Evolutionary conservation across 2,888 invertebrate species (phyloP).

Genomic region (Abrostola triplasia): DNA sequence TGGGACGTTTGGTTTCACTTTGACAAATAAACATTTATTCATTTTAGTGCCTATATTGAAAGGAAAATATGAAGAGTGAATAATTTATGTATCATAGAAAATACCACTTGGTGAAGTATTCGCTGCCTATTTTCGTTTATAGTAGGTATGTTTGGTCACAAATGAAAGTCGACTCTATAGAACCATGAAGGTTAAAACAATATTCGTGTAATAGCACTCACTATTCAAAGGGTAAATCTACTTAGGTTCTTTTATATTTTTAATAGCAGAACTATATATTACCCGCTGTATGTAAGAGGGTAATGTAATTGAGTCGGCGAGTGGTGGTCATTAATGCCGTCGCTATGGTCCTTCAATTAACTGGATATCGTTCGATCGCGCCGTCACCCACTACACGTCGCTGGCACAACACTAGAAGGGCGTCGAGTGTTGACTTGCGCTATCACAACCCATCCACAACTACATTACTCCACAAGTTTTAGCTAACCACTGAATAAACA

Average conservation of each 20-base stretch:
- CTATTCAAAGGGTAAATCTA: background rate
- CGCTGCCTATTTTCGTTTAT: too few species aligned
- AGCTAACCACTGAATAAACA: background rate
- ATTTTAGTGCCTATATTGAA: too few species aligned
- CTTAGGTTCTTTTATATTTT: background rate
- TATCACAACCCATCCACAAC: constrained; percentile 20
- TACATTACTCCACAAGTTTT: constrained; percentile 3
- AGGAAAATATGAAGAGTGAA: too few species aligned
- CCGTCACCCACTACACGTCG: constrained; percentile 51
- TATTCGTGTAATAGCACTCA: background rate
- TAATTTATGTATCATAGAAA: too few species aligned
- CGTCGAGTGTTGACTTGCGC: constrained; percentile 30
- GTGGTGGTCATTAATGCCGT: constrained; percentile 46
- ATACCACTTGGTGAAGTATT: too few species aligned
- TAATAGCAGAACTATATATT: constrained; percentile 14
- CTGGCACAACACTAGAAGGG: constrained; percentile 28
- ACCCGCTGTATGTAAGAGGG: constrained; percentile 27
- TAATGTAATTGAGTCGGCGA: constrained; percentile 43
- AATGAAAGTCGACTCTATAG: too few species aligned
- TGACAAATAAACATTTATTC: background rate
- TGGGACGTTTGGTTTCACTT: background rate
- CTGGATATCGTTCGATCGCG: constrained; percentile 45
- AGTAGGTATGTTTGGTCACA: too few species aligned
- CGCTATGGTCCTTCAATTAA: constrained; percentile 57
- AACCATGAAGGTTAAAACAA: background rate